A percentile compares a stretch with the other conserved stretches of the same genome.
Conservation (phyloP, 2,113 vertebrate species). For the Paramisgurnus dabryanus region DNA sequence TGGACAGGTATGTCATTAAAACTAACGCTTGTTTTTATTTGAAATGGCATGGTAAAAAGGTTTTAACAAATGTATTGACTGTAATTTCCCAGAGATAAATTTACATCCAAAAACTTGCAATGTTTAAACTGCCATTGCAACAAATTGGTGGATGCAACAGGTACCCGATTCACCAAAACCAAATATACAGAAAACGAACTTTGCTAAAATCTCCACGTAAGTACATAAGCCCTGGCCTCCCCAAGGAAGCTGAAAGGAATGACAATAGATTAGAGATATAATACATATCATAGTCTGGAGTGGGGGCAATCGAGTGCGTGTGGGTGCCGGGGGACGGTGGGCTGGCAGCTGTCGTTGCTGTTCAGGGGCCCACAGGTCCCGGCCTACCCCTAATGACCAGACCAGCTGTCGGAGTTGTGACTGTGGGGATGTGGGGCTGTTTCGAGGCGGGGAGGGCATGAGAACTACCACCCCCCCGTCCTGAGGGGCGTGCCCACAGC, state of each 20-base stretch:
- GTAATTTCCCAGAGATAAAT: not conserved
- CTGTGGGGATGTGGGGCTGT: slow-evolving; percentile 72
- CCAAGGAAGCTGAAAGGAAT: slow-evolving; percentile 60
- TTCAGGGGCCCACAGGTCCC: slow-evolving; percentile 71
- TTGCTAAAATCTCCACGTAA: slow-evolving; percentile 6
- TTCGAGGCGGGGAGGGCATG: slow-evolving; percentile 80
- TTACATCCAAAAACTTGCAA: no score
- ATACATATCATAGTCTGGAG: slow-evolving; percentile 70
- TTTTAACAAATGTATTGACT: not conserved
- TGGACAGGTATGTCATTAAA: not conserved
- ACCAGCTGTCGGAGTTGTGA: slow-evolving; percentile 82
- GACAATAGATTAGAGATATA: slow-evolving; percentile 65
- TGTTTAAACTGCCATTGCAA: no score
- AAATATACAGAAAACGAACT: slow-evolving; percentile 3
- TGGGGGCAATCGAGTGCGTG: slow-evolving; percentile 49
- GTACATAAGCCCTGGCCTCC: slow-evolving; percentile 48
- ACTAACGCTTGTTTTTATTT: not conserved
- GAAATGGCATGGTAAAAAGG: not conserved
- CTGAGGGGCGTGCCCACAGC: slow-evolving; percentile 76
- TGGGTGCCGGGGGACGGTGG: slow-evolving; percentile 49
- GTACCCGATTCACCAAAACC: slow-evolving; percentile 2
- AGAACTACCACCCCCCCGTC: slow-evolving; percentile 79
- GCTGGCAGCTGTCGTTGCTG: slow-evolving; percentile 80
- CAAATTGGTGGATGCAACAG: not conserved
- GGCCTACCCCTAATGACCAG: slow-evolving; percentile 76